A percentile compares a stretch with the other conserved stretches of the same genome.
phyloP scores from a whole-genome alignment of 2,797 vertebrate species.

The Psittacula echo region DNA sequence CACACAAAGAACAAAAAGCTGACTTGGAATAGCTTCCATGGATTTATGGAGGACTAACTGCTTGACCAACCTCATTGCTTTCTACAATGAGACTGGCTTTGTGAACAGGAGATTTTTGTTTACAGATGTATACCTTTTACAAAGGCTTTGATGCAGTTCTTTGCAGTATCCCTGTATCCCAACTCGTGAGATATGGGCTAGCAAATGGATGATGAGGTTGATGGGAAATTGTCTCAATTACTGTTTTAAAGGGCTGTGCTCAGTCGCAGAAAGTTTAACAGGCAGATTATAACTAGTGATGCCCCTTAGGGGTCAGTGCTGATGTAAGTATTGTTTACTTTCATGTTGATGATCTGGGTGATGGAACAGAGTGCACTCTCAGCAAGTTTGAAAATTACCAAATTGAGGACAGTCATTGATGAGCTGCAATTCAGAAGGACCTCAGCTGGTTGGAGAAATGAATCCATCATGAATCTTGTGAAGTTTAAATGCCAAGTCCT shows the following conservation, averaged over 20 bases:
- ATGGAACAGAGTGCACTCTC: neutral
- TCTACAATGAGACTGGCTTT: neutral
- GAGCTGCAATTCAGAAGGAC: neutral
- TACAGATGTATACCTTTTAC: neutral
- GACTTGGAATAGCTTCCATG: neutral
- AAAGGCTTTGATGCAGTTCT: neutral
- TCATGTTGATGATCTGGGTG: neutral
- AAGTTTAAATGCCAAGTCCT: neutral
- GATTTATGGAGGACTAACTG: neutral
- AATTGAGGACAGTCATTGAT: rapidly evolving
- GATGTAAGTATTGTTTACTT: neutral
- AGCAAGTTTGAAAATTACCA: neutral
- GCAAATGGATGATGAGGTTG: neutral
- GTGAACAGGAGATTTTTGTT: neutral
- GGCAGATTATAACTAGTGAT: neutral
- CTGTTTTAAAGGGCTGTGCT: neutral
- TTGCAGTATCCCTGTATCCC: neutral
- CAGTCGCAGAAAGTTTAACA: neutral
- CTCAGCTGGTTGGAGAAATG: neutral
- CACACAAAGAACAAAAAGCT: neutral
- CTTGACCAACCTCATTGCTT: neutral
- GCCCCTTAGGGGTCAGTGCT: neutral
- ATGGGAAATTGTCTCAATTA: neutral
- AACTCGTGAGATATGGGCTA: neutral
- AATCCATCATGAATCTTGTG: neutral